Evolutionary conservation across 1,140 invertebrate species (phyloP), one percentile per base, ranked within the genome.

Genomic region (Euwallacea similis): DNA sequence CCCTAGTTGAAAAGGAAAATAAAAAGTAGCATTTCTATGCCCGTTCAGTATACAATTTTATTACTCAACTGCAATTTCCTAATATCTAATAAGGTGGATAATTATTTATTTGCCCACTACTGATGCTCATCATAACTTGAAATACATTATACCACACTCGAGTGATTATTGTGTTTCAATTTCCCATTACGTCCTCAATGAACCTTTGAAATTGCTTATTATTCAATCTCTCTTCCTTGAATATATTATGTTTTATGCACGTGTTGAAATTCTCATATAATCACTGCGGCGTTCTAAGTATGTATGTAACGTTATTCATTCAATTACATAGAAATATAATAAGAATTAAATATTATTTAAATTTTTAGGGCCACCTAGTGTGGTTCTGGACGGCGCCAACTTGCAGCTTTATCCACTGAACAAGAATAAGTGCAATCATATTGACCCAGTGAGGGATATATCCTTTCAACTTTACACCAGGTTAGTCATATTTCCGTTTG

Each of bases 371-470:
- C 85, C 85, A 4, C 86, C 85, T 0, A 82, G 83, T 3, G 79
- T 86, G 11, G 76, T 80, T 42, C 83, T 84, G 66, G 84, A 87
- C 70, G 82, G 85, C 60, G 80, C 84, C 7, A 79, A 84, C 11
- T 74, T 86, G 1, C 85, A 86, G 68, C 77, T 86, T 41, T 80
- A 81, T 42, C 85, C 86, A 0, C 79, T 87, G 7, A 80, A 84
- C 73, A 85, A 85, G 73, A 75, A 79, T 15, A 86, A 86, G 69
- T 87, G 86, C 73, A 83, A 82, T 0, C 81, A 79, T 46, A 80
- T 85, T 3, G 81, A 83, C 72, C 80, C 83, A 50, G 73, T 78
- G 7, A 79, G 77, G 61, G 85, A 86, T 73, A 77, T 87, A 21
- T 77, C 76, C 2, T 86, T 84, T 76, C 78, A 82, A 46, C 74